Evolutionary conservation across 2,113 vertebrate genomes (phyloP).

Genomic region (Tringa solitaria): DNA sequence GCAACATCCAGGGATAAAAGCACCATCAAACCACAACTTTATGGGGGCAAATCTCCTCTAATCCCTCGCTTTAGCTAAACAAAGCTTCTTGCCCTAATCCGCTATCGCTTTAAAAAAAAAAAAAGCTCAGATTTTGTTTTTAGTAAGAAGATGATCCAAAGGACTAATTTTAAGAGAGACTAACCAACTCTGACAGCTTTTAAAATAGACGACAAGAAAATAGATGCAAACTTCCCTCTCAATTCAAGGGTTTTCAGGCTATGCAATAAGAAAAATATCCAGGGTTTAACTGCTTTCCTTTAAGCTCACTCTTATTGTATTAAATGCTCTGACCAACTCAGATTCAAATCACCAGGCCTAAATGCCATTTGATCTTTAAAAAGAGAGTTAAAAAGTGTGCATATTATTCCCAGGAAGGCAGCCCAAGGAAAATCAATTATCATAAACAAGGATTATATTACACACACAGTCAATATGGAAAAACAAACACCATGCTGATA

Average conservation of each 20-base stretch:
- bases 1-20: constrained; percentile 97
- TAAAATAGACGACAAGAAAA: constrained; percentile 79
- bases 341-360: constrained; percentile 68
- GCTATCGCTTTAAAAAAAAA: constrained; percentile 83
- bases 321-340: constrained; percentile 70
- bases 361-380: constrained; percentile 75
- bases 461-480: constrained; percentile 50
- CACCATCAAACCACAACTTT: constrained; percentile 98
- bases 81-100: constrained; percentile 92
- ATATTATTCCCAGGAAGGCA: constrained; percentile 72
- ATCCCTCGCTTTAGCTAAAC: constrained; percentile 98
- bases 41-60: constrained; percentile 97
- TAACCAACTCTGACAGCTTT: constrained; percentile 95
- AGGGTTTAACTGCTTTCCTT: constrained; percentile 72
- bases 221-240: constrained; percentile 78
- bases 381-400: constrained; percentile 70
- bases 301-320: constrained; percentile 73
- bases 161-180: constrained; percentile 93
- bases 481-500: constrained; percentile 51
- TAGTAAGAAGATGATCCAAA: constrained; percentile 90
- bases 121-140: constrained; percentile 88
- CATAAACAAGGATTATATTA: constrained; percentile 74
- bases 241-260: constrained; percentile 69
- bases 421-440: constrained; percentile 73
- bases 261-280: constrained; percentile 73